Evolutionary conservation across 2,797 vertebrate genomes (phyloP), one percentile per base, ranked within the genome.

Genomic region (Gymnodraco acuticeps): DNA sequence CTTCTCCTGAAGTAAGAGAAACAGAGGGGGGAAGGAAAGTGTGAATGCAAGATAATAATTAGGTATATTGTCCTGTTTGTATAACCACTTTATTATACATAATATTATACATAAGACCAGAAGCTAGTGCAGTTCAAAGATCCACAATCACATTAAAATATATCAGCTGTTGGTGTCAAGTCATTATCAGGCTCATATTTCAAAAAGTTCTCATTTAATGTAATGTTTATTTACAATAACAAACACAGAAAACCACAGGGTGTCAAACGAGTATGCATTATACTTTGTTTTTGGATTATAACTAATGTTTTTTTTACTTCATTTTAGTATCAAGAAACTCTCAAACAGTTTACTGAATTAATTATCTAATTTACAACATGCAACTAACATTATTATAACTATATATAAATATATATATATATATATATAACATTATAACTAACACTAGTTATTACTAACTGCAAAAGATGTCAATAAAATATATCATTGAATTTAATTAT

Each of bases 1-100:
- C 92, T 98, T 99, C 90, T 99, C 98, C 98, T 99, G 89, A 52
- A 0, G 16, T 46, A 70, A 42, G 0, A 19, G 16, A 52, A 42
- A 62, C 3, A 23, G 16, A 17, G 23, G 42, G 33, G 2, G 16
- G 41, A 33, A 13, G 1, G 3, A 51, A 19, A 33, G 31, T 41
- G 9, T 45, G 9, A 51, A 63, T 27, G 52, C 9, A 64, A 53
- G 20, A 50, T 48, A 64, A n/a, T 6, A 1, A 56, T 47, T 0
- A 19, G 3, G 10, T 19, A 31, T 23, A 41, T 38, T 38, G 33
- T 38, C 33, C 33, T 7, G 33, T 38, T 38, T 38, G 33, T 38
- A 38, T 33, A 14, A 59, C 2, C 1, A n/a, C 19, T 55, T 8
- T 7, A 5, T 27, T 2, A 33, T 54, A 27, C 27, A 27, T 27